phyloP scores from a whole-genome alignment of 2,113 vertebrate genomes.

The Corapipo altera region DNA sequence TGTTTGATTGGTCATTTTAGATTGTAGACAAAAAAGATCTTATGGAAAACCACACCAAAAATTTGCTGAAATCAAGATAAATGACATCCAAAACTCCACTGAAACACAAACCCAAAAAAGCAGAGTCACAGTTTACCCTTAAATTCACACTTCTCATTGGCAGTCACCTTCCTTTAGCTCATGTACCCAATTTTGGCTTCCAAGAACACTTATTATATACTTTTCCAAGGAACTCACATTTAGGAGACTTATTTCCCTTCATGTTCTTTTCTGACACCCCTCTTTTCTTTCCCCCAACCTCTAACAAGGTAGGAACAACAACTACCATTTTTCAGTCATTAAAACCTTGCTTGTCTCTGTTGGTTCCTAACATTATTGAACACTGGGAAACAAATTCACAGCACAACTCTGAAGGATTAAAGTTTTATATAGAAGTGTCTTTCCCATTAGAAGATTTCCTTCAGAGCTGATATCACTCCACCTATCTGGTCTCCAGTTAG shows the following conservation, averaged over 20 bases:
- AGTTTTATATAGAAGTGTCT: not conserved
- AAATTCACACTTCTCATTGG: not conserved
- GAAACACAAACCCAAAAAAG: not conserved
- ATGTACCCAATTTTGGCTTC: not conserved
- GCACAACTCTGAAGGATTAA: not conserved
- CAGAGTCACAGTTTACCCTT: not conserved
- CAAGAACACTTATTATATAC: not conserved
- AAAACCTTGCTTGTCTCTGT: not conserved
- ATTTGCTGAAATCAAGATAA: not conserved
- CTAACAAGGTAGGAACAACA: not conserved
- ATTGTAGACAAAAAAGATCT: not conserved
- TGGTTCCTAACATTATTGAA: not conserved
- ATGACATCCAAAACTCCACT: not conserved
- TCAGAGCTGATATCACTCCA: not conserved
- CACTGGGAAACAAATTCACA: not conserved
- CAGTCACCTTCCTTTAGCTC: not conserved
- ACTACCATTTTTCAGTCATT: not conserved
- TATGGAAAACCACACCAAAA: rapidly evolving
- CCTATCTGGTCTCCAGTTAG: not conserved
- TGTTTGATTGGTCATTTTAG: not conserved
- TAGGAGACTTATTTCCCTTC: not conserved
- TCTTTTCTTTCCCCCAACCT: rapidly evolving
- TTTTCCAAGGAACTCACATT: not conserved
- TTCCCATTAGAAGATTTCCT: not conserved
- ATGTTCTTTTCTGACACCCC: not conserved